Conservation (phyloP, 2,888 invertebrate genomes). For the Teinopalpus imperialis region DNA sequence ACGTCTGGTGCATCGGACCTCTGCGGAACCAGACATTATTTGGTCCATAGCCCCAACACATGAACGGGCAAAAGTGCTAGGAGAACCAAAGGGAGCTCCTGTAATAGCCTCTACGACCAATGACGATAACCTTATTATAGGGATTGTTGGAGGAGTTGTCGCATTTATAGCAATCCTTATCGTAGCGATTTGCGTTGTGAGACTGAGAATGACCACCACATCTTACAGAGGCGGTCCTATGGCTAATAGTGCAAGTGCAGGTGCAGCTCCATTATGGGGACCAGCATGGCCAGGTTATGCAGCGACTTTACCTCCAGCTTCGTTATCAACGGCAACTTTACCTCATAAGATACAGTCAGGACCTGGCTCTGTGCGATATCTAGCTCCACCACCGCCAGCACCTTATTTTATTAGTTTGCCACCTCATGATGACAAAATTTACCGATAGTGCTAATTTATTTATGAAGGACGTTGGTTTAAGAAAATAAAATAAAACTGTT, state of each 20-base stretch:
- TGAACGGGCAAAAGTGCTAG: constrained; percentile 79
- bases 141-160: constrained; percentile 96
- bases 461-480: not conserved
- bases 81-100: constrained; percentile 82
- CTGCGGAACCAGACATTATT: constrained; percentile 92
- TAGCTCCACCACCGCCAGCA: constrained; percentile 84
- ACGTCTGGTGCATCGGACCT: constrained; percentile 82
- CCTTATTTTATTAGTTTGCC: constrained; percentile 85
- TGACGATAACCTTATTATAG: constrained; percentile 96
- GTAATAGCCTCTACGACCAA: constrained; percentile 85
- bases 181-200: constrained; percentile 93
- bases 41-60: constrained; percentile 92
- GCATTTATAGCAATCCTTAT: constrained; percentile 94
- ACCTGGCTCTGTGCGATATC: constrained; percentile 76
- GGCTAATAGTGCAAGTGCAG: constrained; percentile 83
- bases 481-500: constrained; percentile 16
- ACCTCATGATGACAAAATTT: constrained; percentile 84
- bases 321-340: constrained; percentile 84
- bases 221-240: constrained; percentile 87
- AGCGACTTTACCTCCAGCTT: constrained; percentile 82
- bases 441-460: constrained; percentile 69
- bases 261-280: constrained; percentile 83
- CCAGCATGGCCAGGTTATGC: constrained; percentile 81
- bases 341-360: constrained; percentile 84
- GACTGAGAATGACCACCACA: constrained; percentile 86